Conservation (phyloP, 2,797 vertebrate species). For the Halcyon leucocephala region DNA sequence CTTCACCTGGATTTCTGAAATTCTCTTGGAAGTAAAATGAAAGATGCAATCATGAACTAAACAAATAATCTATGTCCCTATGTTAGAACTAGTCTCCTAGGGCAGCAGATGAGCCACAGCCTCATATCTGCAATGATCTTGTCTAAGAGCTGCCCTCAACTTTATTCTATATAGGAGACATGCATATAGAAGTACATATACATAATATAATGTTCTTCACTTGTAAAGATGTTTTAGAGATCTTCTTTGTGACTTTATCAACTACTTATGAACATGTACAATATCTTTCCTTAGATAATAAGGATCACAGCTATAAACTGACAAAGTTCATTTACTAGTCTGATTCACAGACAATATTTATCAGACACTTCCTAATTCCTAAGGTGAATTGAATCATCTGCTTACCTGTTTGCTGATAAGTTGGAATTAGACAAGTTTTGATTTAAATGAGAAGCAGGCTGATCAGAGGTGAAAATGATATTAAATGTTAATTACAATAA, state of each 20-base stretch:
- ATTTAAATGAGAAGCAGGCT: background rate
- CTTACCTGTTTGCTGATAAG: background rate
- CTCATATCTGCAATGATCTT: background rate
- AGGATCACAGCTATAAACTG: background rate
- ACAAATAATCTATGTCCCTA: background rate
- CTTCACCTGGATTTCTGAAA: background rate
- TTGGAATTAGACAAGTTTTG: background rate
- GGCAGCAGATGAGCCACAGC: background rate
- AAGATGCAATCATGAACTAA: background rate
- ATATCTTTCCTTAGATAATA: background rate
- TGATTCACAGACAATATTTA: background rate
- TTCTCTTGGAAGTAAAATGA: background rate
- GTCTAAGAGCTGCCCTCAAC: background rate
- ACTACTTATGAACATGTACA: background rate
- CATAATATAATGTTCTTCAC: background rate
- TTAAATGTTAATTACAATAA: conserved; percentile 24
- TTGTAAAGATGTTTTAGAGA: background rate
- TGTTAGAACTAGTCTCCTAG: too few species aligned
- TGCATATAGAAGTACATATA: rapidly evolving
- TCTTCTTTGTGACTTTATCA: background rate
- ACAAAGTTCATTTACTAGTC: background rate
- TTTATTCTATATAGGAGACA: background rate
- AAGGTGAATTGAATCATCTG: background rate
- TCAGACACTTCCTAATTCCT: background rate
- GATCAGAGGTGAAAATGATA: background rate